Conservation (phyloP, 2,888 invertebrate genomes). For the Xestia sexstrigata region DNA sequence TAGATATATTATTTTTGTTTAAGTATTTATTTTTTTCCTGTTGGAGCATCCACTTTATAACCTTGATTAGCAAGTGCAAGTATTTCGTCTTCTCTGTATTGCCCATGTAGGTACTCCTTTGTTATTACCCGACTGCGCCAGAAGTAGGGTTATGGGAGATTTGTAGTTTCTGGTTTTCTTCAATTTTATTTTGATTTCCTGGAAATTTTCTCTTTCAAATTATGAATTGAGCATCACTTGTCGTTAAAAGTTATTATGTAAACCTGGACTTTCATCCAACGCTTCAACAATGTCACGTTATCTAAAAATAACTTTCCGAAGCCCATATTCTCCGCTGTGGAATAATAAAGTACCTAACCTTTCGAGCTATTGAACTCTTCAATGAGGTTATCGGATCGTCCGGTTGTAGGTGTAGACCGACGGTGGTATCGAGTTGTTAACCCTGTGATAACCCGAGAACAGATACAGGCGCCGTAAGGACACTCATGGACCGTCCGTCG, state of each 20-base stretch:
- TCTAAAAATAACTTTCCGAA: slow-evolving; percentile 43
- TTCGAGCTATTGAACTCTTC: slow-evolving; percentile 59
- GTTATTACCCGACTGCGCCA: too few relatives aligned
- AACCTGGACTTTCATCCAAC: neutral
- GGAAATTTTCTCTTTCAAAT: neutral
- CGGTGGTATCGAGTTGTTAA: slow-evolving; percentile 54
- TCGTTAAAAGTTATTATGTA: neutral
- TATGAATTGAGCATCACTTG: neutral
- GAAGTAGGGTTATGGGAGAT: too few relatives aligned
- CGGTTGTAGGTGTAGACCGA: slow-evolving; percentile 60
- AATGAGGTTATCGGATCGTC: slow-evolving; percentile 61
- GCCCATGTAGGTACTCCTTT: neutral
- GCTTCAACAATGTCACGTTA: slow-evolving; percentile 23
- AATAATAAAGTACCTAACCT: slow-evolving; percentile 56
- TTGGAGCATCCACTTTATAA: neutral
- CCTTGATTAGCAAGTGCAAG: neutral
- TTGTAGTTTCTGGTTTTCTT: neutral
- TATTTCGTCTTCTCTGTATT: neutral
- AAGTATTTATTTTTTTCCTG: slow-evolving; percentile 15
- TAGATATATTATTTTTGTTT: neutral
- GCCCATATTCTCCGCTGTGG: slow-evolving; percentile 31
- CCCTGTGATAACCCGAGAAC: slow-evolving; percentile 63
- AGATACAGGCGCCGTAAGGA: slow-evolving; percentile 51
- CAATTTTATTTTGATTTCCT: neutral
- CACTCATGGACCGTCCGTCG: slow-evolving; percentile 44